A percentile compares a stretch with the other conserved stretches of the same genome.
phyloP scores from a whole-genome alignment of 1,140 invertebrate species.

The Monochamus saltuarius region DNA sequence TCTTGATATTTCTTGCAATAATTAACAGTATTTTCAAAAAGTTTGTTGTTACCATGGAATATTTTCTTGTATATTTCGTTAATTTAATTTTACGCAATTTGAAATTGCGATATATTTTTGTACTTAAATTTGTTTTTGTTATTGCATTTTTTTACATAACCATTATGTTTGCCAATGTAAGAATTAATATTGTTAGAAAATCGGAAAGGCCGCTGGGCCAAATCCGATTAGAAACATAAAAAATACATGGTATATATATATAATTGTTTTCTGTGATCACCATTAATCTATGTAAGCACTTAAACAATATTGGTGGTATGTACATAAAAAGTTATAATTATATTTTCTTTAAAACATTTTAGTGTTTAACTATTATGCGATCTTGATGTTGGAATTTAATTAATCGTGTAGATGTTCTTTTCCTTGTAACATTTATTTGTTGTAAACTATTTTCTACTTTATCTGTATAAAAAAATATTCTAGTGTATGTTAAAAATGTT shows the following conservation, averaged over 20 bases:
- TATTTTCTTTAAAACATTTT: constrained; percentile 26
- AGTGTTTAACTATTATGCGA: constrained; percentile 22
- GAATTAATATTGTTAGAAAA: too few species aligned
- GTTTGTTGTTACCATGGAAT: too few species aligned
- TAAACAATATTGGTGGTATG: constrained; percentile 29
- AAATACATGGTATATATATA: background rate
- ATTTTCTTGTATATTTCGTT: too few species aligned
- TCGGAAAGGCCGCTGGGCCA: too few species aligned
- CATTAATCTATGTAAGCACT: constrained; percentile 27
- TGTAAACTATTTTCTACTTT: constrained; percentile 22
- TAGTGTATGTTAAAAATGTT: constrained; percentile 32
- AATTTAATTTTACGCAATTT: too few species aligned
- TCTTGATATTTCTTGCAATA: too few species aligned
- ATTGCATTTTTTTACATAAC: too few species aligned
- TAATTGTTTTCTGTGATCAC: constrained; percentile 33
- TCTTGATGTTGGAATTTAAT: constrained; percentile 29
- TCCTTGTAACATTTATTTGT: constrained; percentile 15
- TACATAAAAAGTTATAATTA: constrained; percentile 25
- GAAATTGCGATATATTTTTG: too few species aligned
- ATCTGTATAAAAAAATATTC: constrained; percentile 28
- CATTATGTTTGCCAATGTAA: too few species aligned
- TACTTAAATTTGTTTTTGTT: too few species aligned
- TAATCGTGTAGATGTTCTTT: constrained; percentile 10
- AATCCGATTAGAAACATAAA: background rate
- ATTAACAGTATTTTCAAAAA: too few species aligned